Evolutionary conservation across 2,113 vertebrate species (phyloP), one percentile per base, ranked within the genome.

Genomic region (Alectura lathami): DNA sequence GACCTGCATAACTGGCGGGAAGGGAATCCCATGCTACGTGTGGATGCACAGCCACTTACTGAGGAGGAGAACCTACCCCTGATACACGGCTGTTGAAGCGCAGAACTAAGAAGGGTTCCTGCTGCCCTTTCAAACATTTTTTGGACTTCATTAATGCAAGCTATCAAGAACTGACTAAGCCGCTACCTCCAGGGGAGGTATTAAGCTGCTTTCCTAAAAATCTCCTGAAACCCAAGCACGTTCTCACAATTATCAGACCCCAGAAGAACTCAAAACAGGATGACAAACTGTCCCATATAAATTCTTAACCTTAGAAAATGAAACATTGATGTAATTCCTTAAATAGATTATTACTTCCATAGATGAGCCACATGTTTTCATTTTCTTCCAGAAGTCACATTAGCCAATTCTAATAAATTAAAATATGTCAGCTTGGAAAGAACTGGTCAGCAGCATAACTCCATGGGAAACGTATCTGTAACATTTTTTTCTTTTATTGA

Each of bases 351-450:
- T 48, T 68, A 70, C 43, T 89, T 83, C 50, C 83, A 82, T 42
- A 82, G 59, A 83, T 79, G 50, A 87, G 40, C 34, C 75, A 89
- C 50, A 53, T 68, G 48, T 59, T 94, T 87, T 86, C 13, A 12
- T 83, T 91, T 91, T 51, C 64, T 82, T 89, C 78, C 62, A 84
- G 53, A 81, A 87, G 56, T 59, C 74, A 34, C 43, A 73, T 45
- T 57, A 67, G 75, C 42, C 87, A 62, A 82, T 70, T 88, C 60
- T 24, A 88, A 85, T 51, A 91, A 90, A 88, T 92, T 77, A 56
- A 92, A 82, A 81, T 30, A 74, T 16, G 45, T 42, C 66, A 92
- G 29, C 60, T 69, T 75, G 86, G 66, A 94, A 88, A 66, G 87
- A 73, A 74, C 0, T 60, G n/a, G 38, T 54, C 80, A 76, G 63